A percentile compares a stretch with the other conserved stretches of the same genome.
Evolutionary conservation across 1,140 invertebrate genomes (phyloP).

Genomic region (Magallana ariakensis): DNA sequence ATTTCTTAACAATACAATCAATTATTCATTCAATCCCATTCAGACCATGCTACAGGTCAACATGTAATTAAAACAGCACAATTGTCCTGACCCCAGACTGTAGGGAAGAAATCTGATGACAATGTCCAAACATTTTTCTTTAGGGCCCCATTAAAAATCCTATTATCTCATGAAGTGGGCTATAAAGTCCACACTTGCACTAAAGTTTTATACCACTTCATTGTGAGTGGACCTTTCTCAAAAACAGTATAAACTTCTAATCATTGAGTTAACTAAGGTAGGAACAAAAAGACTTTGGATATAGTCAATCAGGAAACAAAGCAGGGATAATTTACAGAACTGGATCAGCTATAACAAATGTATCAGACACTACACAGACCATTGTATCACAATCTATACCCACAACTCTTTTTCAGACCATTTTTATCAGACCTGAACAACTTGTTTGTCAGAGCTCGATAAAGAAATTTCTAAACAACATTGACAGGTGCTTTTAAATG

Average conservation of each 20-base stretch:
- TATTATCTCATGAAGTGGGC: not conserved
- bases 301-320: too few species aligned
- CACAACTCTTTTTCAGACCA: too few species aligned
- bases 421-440: too few species aligned
- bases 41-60: not conserved
- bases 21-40: not conserved
- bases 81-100: not conserved
- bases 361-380: too few species aligned
- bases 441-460: too few species aligned
- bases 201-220: not conserved
- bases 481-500: too few species aligned
- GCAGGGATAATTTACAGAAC: too few species aligned
- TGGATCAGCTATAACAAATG: too few species aligned
- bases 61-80: not conserved
- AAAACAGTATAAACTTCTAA: not conserved
- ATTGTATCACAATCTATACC: too few species aligned
- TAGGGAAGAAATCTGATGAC: not conserved
- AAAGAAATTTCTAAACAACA: too few species aligned
- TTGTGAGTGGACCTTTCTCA: not conserved
- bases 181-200: not conserved
- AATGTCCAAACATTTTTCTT: not conserved
- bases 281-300: too few species aligned
- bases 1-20: not conserved
- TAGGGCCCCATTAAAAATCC: constrained; percentile 3
- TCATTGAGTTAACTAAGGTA: too few species aligned